phyloP scores from a whole-genome alignment of 2,113 vertebrate genomes.

The Neomonachus schauinslandi region DNA sequence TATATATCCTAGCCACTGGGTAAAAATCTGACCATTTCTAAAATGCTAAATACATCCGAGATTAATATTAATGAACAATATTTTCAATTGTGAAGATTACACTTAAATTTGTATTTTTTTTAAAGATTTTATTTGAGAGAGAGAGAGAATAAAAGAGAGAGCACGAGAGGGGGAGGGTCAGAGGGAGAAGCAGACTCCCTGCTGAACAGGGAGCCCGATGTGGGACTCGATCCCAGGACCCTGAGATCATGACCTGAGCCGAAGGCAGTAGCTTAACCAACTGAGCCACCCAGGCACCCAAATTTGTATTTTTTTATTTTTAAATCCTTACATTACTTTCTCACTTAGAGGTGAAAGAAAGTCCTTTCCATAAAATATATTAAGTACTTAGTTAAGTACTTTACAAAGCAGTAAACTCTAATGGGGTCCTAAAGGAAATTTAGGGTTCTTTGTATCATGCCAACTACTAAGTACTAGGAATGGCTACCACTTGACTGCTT shows the following conservation, averaged over 20 bases:
- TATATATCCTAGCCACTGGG: background rate
- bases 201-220: too few relatives aligned
- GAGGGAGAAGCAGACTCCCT: too few relatives aligned
- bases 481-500: background rate
- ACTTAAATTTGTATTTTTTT: background rate
- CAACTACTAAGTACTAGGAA: background rate
- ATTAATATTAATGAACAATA: background rate
- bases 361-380: background rate
- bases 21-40: background rate
- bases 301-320: background rate
- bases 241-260: too few relatives aligned
- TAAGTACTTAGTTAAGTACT: conserved; percentile 8
- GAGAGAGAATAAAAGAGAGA: too few relatives aligned
- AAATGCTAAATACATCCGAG: background rate
- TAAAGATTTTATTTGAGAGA: too few relatives aligned
- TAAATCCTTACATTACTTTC: background rate
- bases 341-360: background rate
- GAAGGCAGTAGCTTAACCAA: too few relatives aligned
- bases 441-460: background rate
- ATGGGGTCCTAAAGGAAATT: background rate
- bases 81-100: background rate
- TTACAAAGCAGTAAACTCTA: background rate
- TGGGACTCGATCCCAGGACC: too few relatives aligned
- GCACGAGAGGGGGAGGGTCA: too few relatives aligned
- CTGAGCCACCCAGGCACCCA: too few relatives aligned